These are phyloP conservation scores for Zaprionus camerounensis DNA, from an alignment of 1,140 invertebrate species.

Conservation along the genomic window DNA sequence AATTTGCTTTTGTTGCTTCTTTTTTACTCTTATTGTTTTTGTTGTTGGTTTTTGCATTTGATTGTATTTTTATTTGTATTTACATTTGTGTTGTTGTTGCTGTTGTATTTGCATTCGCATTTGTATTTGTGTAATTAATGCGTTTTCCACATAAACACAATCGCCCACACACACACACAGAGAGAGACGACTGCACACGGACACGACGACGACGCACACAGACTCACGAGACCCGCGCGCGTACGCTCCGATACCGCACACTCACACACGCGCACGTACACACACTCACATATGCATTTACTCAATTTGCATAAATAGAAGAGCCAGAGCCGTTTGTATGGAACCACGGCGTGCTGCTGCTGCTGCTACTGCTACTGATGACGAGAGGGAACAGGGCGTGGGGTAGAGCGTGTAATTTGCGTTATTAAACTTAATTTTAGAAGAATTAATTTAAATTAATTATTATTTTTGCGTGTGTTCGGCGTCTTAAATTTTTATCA, in stretches of 20 bases:
- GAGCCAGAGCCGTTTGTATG: slow-evolving; percentile 39
- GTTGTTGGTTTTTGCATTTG: slow-evolving; percentile 48
- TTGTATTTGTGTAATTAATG: slow-evolving; percentile 76
- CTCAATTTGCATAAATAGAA: slow-evolving; percentile 55
- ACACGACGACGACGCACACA: slow-evolving; percentile 17
- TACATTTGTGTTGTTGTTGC: slow-evolving; percentile 55
- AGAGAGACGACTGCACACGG: slow-evolving; percentile 16
- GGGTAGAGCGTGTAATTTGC: slow-evolving; percentile 41
- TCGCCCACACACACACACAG: slow-evolving; percentile 49
- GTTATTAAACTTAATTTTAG: slow-evolving; percentile 41
- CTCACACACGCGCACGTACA: slow-evolving; percentile 10
- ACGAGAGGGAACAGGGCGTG: slow-evolving; percentile 9
- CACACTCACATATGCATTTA: slow-evolving; percentile 48
- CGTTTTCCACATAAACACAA: slow-evolving; percentile 70
- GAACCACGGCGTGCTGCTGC: slow-evolving; percentile 29
- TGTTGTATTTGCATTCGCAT: slow-evolving; percentile 50
- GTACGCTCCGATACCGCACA: slow-evolving; percentile 44
- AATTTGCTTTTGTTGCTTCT: slow-evolving; percentile 51
- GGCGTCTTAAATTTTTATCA: slow-evolving; percentile 58
- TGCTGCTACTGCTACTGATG: background rate
- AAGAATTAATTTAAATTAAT: slow-evolving; percentile 11
- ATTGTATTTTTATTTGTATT: slow-evolving; percentile 71
- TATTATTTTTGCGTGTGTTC: slow-evolving; percentile 69
- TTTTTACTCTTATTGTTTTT: slow-evolving; percentile 44
- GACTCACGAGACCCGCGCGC: slow-evolving; percentile 29